Evolutionary conservation across 2,113 vertebrate genomes (phyloP), one percentile per base, ranked within the genome.

Genomic region (Grus americana): DNA sequence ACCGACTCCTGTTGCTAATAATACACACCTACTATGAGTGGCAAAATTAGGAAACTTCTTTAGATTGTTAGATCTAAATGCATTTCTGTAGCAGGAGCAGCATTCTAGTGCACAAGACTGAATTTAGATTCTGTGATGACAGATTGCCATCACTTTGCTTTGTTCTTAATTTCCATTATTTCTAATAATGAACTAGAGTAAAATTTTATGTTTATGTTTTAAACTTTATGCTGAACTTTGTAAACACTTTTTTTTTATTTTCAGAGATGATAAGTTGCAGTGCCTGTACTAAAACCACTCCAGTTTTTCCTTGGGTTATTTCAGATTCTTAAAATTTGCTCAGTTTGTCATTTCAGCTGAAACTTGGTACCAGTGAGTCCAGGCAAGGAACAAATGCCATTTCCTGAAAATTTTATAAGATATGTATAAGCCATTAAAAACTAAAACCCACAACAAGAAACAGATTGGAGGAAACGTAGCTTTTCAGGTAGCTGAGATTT

Each of bases 401-500:
- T 91, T 93, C 42, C 71, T 90, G 71, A 76, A 66, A 85, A 38
- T 46, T 68, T 85, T 90, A 42, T 54, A 7, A 61, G 47, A 23
- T 91, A 34, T 47, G 38, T 44, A 63, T 91, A 88, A 92, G 23
- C 57, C 18, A 80, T 90, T 91, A 87, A 84, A 93, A 89, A 22
- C 6, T 76, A 84, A 82, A 76, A 12, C 15, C 26, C 34, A 20
- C 40, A 76, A 32, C 21, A 72, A 84, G 46, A 54, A 75, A 62
- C 3, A 15, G 22, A 81, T 0, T 61, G 22, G 24, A 34, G 36
- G 24, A 58, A 91, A n/a, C 40, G 18, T 44, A 79, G 38, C 86
- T 93, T 85, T 95, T 85, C 88, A 91, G 96, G 80, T 97, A 92
- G 78, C 70, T 84, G 62, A 79, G 70, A 81, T 74, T 84, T 93